Evolutionary conservation across 2,797 vertebrate species (phyloP), one percentile per base, ranked within the genome.

Genomic region (Ctenopoma multispine): DNA sequence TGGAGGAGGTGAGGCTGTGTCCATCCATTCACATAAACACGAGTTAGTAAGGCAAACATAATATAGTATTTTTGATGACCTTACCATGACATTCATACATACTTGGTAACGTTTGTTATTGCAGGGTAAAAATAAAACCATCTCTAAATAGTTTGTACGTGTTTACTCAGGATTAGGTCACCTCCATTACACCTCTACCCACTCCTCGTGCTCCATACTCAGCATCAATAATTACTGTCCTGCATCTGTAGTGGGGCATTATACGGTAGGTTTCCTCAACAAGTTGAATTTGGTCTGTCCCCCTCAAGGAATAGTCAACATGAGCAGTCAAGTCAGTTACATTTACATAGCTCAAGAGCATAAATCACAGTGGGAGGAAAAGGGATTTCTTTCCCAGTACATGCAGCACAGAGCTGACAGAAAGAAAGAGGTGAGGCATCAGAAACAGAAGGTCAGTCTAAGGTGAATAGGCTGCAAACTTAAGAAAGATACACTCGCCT

Each of bases 1-100:
- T 99, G 93, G 98, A 99, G 90, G 97, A 99, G 96, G 98, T 99
- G 92, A 96, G 93, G 31, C 10, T 85, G 57, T 0, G 38, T 71
- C 7, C 55, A 23, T 9, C 54, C 18, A 3, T 24, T 27, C 20
- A 7, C 53, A 15, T 27, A 38, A 17, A 46, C 40, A 14, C 14
- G 96, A 34, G 36, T 38, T 38, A 38, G 12, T 38, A 13, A 38
- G 11, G 10, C 36, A 38, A 38, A 38, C 36, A 38, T 38, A 38
- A 12, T 38, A 13, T 34, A 34, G 34, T 34, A 34, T 34, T 13
- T 34, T 34, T 12, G 3, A 38, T 38, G 36, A 13, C 36, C 36
- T 38, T 38, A 38, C 11, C 36, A 38, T 3, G 3, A 38, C 13
- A 38, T 38, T 4, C 4, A 38, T 12, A 13, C 4, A 13, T 38